These are phyloP conservation scores for Oryzias javanicus DNA, from an alignment of 2,113 vertebrate genomes.

Conservation along the genomic window DNA sequence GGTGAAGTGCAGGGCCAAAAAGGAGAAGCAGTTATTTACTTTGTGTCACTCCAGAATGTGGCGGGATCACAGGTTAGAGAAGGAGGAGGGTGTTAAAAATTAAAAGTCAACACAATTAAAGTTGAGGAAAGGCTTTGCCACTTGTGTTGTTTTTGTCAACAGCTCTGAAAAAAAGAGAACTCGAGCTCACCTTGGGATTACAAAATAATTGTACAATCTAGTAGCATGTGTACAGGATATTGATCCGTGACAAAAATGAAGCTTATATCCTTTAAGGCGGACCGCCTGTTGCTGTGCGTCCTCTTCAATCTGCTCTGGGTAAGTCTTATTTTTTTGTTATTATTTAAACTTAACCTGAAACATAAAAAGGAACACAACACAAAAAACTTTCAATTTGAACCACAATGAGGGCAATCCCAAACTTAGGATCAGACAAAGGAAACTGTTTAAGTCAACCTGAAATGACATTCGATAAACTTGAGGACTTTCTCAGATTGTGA, in stretches of 20 bases:
- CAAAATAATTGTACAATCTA: conserved; percentile 6
- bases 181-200: neutral
- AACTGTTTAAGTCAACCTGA: too few species aligned
- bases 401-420: neutral
- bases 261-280: conserved; percentile 22
- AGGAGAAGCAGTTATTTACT: conserved; percentile 60
- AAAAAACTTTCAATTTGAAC: neutral
- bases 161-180: conserved; percentile 3
- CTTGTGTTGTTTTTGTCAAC: conserved; percentile 37
- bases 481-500: conserved; percentile 31
- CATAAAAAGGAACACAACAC: neutral
- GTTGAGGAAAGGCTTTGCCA: neutral
- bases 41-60: conserved; percentile 32
- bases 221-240: neutral
- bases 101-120: conserved; percentile 59
- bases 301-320: conserved; percentile 52
- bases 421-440: neutral
- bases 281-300: conserved; percentile 32
- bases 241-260: conserved; percentile 1
- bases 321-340: conserved; percentile 46
- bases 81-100: conserved; percentile 53
- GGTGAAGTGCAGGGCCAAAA: conserved; percentile 47
- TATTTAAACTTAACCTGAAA: conserved; percentile 1
- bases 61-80: conserved; percentile 37
- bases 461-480: neutral